A percentile compares a stretch with the other conserved stretches of the same genome.
phyloP scores from a whole-genome alignment of 2,888 invertebrate genomes.

The Tinea pellionella region DNA sequence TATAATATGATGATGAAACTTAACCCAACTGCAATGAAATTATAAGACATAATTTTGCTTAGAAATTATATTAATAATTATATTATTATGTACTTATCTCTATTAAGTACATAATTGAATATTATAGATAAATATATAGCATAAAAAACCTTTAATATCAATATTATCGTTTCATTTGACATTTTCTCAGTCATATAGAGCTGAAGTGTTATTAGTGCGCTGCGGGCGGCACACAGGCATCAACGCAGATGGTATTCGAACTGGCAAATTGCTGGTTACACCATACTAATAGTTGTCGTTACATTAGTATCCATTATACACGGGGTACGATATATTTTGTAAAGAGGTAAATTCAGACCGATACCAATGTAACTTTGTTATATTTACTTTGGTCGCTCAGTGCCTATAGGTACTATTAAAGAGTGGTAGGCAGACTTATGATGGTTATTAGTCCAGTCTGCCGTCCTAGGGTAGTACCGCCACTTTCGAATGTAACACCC shows the following conservation, averaged over 20 bases:
- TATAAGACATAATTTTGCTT: too few relatives aligned
- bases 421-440: too few relatives aligned
- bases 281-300: neutral
- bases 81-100: too few relatives aligned
- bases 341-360: neutral
- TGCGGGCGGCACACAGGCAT: slow-evolving; percentile 3
- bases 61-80: neutral
- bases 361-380: too few relatives aligned
- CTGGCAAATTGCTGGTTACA: neutral
- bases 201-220: neutral
- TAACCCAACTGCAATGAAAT: too few relatives aligned
- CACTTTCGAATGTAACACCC: too few relatives aligned
- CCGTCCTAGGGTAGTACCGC: too few relatives aligned
- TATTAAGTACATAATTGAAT: neutral
- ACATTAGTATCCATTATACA: neutral
- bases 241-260: neutral
- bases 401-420: too few relatives aligned
- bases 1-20: too few relatives aligned
- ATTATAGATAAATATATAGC: neutral
- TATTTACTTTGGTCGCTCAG: too few relatives aligned
- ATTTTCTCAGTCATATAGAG: neutral
- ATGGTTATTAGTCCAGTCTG: too few relatives aligned
- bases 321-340: neutral
- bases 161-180: neutral
- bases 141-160: neutral